Evolutionary conservation across 2,113 vertebrate species (phyloP), one percentile per base, ranked within the genome.

Genomic region (Cavia aperea): DNA sequence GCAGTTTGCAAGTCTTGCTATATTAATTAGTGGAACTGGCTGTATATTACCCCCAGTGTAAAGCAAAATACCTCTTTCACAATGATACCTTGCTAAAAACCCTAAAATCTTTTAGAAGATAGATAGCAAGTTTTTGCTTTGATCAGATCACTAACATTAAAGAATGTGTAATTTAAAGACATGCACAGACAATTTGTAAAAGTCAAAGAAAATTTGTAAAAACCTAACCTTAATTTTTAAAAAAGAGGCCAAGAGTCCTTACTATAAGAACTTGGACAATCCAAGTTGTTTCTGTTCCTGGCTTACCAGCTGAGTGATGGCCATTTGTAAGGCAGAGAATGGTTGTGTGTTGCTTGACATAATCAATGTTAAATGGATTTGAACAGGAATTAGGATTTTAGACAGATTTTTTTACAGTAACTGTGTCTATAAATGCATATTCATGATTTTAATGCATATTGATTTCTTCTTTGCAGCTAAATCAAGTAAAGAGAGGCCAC

Each of bases 401-500:
- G 94, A 51, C 51, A 79, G 72, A 68, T 79, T 65, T 73, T 73
- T 79, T 93, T 29, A 90, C 63, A 94, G 62, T 77, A 58, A 88
- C 15, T 92, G 2, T 88, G 95, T 95, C 79, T 86, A 56, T 68
- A 95, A 95, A 92, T 85, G 81, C 18, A 66, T 87, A 89, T 77
- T 82, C 26, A 77, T 83, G 94, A 87, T 68, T 62, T 72, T 93
- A 88, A 95, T 93, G 36, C 65, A 86, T 82, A 60, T 70, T 96
- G 72, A 88, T 86, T 97, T 95, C 95, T 86, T 95, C 49, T 90
- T 96, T 98, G 82, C 96, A 99, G 99, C 98, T 33, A 98, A 98
- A 18, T 97, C 98, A 63, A 96, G 95, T 24, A 98, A 97, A 93
- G 98, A 99, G 93, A 98, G 98, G 89, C 98, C 87, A n/a, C 99